Percentiles rank a stretch among this genome's conserved stretches.
These are phyloP conservation scores for Leptonema lineaticorne DNA, from an alignment of 1,140 invertebrate species.

Conservation along the genomic window DNA sequence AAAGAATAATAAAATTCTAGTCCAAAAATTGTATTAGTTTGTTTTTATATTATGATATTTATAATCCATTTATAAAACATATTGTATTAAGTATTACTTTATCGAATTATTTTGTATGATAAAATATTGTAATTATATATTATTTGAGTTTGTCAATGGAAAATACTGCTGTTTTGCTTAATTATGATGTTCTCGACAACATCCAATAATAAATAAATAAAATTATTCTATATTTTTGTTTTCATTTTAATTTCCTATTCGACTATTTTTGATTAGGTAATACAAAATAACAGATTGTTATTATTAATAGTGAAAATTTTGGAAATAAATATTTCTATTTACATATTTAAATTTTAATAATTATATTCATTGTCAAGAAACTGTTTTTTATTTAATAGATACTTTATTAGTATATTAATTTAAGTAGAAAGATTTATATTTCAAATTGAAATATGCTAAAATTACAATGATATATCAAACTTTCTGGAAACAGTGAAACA, in stretches of 20 bases:
- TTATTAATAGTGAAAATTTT: too few species aligned
- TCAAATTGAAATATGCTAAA: too few species aligned
- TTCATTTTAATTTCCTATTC: background rate
- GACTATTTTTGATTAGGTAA: too few species aligned
- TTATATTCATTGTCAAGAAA: too few species aligned
- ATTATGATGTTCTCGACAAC: background rate
- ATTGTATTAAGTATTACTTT: conserved; percentile 29
- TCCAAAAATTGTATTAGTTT: conserved; percentile 42
- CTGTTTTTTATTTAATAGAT: too few species aligned
- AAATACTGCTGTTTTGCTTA: conserved; percentile 22
- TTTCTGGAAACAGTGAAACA: too few species aligned
- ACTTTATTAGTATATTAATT: too few species aligned
- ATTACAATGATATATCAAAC: too few species aligned
- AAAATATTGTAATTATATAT: conserved; percentile 13
- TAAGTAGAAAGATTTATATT: too few species aligned
- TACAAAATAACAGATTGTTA: too few species aligned
- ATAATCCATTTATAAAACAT: conserved; percentile 31
- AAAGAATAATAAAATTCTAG: conserved; percentile 40
- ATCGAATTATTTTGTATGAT: conserved; percentile 38
- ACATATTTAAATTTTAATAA: too few species aligned
- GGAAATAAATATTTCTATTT: too few species aligned
- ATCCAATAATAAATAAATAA: conserved; percentile 7
- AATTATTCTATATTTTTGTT: background rate
- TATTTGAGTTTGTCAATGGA: conserved; percentile 10
- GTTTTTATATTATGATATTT: conserved; percentile 37